A percentile compares a stretch with the other conserved stretches of the same genome.
Conservation (phyloP, 2,797 vertebrate genomes). For the Cygnus olor region DNA sequence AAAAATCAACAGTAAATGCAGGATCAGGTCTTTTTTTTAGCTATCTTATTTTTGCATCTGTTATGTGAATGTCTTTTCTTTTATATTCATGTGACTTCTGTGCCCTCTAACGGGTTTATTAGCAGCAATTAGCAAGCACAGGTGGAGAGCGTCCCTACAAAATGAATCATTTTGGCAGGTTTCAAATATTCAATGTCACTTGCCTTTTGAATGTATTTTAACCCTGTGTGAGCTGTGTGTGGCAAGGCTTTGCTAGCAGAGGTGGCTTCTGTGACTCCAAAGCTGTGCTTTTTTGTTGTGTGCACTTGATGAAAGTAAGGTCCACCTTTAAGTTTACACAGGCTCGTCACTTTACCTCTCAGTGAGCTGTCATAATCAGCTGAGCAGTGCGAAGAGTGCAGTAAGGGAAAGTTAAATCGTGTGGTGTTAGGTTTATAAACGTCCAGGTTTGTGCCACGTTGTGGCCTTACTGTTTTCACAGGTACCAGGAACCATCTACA, state of each 20-base stretch:
- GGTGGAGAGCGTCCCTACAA: background rate
- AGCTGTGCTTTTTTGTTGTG: background rate
- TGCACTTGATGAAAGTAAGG: background rate
- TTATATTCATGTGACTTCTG: accelerated
- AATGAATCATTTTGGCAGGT: background rate
- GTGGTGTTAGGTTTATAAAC: background rate
- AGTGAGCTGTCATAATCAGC: background rate
- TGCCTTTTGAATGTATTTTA: background rate
- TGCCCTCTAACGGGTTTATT: background rate
- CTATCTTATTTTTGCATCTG: background rate
- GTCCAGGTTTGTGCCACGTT: background rate
- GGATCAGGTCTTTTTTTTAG: background rate
- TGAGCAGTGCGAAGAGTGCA: background rate
- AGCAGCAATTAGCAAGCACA: background rate
- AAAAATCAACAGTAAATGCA: background rate
- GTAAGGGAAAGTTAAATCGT: background rate
- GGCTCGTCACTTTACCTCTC: background rate
- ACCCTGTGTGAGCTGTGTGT: background rate
- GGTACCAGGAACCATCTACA: background rate
- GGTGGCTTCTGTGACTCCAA: background rate
- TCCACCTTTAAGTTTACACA: background rate
- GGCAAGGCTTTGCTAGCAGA: background rate
- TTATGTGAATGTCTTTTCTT: background rate
- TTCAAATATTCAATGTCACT: background rate
- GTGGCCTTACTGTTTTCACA: background rate